phyloP scores from a whole-genome alignment of 2,888 invertebrate genomes.

The Ashinkailepas kermadecensis region DNA sequence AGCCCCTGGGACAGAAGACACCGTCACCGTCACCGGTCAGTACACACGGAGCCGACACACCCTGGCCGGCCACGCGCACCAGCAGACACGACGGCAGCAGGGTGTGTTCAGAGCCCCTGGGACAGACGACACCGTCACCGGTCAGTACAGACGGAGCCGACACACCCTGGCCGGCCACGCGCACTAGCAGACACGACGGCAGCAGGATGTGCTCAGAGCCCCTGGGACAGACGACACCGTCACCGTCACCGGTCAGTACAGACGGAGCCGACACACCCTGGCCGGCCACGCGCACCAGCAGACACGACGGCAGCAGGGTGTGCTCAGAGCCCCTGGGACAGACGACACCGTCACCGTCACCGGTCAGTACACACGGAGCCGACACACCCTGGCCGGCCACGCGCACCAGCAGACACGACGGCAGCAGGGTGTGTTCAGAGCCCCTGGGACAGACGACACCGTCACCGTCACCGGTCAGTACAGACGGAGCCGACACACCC shows the following conservation, averaged over 20 bases:
- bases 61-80: conserved; percentile 13
- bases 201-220: background rate
- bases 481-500: background rate
- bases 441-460: background rate
- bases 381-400: background rate
- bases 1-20: background rate
- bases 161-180: background rate
- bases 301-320: background rate
- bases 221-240: background rate
- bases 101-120: background rate
- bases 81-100: background rate
- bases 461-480: no score
- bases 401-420: conserved; percentile 6
- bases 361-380: no score
- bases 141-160: no score
- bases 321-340: background rate
- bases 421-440: background rate
- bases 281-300: conserved; percentile 10
- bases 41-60: no score
- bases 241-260: no score
- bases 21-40: no score
- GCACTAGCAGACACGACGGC: conserved; percentile 11
- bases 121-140: background rate
- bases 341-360: no score
- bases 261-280: background rate